Percentiles rank a stretch among this genome's conserved stretches.
These are phyloP conservation scores for Polyergus mexicanus DNA, from an alignment of 1,140 invertebrate species.

Conservation along the genomic window DNA sequence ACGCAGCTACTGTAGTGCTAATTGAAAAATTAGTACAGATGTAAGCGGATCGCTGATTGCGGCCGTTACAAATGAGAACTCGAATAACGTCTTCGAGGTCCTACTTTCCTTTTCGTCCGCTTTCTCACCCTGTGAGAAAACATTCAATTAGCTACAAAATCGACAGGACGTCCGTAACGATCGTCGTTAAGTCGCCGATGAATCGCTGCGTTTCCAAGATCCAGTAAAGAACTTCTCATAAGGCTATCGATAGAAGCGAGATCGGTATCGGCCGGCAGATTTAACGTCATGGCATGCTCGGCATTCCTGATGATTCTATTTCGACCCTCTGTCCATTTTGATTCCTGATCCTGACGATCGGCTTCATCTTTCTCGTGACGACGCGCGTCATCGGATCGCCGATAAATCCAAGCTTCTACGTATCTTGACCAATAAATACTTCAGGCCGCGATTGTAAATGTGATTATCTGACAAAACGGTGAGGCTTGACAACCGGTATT, in stretches of 20 bases:
- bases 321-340: constrained; percentile 41
- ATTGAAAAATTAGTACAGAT: constrained; percentile 69
- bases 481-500: neutral
- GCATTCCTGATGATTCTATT: constrained; percentile 76
- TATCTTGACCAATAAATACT: constrained; percentile 57
- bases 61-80: constrained; percentile 47
- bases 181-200: constrained; percentile 78
- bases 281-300: constrained; percentile 66
- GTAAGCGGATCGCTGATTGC: constrained; percentile 28
- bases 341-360: constrained; percentile 43
- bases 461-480: neutral
- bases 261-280: constrained; percentile 71
- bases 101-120: constrained; percentile 59
- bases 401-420: constrained; percentile 45
- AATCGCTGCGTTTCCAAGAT: constrained; percentile 78
- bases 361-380: constrained; percentile 55
- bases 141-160: constrained; percentile 83
- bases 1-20: constrained; percentile 50
- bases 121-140: constrained; percentile 81
- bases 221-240: constrained; percentile 73
- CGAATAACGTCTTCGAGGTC: constrained; percentile 2
- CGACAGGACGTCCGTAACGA: constrained; percentile 81
- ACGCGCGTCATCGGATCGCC: constrained; percentile 58
- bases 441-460: neutral
- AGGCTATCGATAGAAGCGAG: constrained; percentile 70